Base-by-base conservation (phyloP, 1,140 invertebrate species). In the Diprion similis region DNA sequence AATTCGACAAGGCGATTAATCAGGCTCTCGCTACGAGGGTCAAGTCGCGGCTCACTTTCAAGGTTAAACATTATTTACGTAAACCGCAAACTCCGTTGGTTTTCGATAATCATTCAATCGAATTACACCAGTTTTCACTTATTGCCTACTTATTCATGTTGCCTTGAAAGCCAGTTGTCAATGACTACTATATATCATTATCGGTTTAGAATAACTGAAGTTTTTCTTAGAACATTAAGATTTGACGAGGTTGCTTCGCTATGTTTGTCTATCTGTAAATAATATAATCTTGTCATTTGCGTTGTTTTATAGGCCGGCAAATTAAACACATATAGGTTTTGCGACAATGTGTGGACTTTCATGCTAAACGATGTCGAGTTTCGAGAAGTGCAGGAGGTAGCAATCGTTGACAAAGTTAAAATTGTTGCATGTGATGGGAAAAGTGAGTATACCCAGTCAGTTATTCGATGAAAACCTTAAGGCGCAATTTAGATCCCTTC, bases 291-390 rank as follows among this genome's bases (percentile, higher is more conserved):
- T 66, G 46, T 37, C 13, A 13, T 48, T 82, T 74, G 47, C 45
- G 78, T 76, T 82, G 68, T 76, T 77, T 84, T 85, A 79, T 81
- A 95, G 93, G 97, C 97, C 78, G 96, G 95, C 48, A 98, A 98
- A 91, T 89, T 99, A 75, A 98, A 98, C 83, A 99, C 98, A 0
- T 99, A 99, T 87, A 92, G 98, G 81, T 99, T 99, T 90, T 99
- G 98, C 92, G 98, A 99, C 90, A 99, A 99, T 91, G 98, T 99
- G 0, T 99, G 98, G 98, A 99, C 98, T n/a, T 99, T 99, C 84
- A 96, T 99, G 90, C 90, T 99, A 75, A 98, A 98, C 86, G 96
- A 99, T 89, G 98, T 99, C 11, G 98, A 99, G 86, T 99, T 99
- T 83, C 91, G 96, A 77, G 98, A 99, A 89, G 95, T 97, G 0